Percentiles rank a stretch among this genome's conserved stretches.
Conservation (phyloP, 2,888 invertebrate species). For the Mesochorus sp. region DNA sequence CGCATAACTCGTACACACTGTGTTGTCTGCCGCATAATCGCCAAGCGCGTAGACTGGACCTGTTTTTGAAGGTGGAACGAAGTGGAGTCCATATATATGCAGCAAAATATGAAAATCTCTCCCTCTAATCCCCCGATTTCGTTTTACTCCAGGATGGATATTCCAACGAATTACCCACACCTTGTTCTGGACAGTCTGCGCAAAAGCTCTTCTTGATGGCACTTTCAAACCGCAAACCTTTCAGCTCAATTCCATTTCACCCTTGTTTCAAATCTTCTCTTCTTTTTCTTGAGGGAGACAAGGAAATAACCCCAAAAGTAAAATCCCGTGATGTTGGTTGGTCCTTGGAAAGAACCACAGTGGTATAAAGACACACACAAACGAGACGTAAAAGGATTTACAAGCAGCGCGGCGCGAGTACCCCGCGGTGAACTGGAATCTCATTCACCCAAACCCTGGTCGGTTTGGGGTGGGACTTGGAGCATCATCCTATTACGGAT, state of each 20-base stretch:
- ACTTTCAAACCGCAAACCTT: constrained; percentile 28
- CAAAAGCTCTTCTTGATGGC: constrained; percentile 14
- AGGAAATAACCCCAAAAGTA: constrained; percentile 60
- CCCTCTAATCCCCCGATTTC: constrained; percentile 1
- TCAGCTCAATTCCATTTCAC: constrained; percentile 39
- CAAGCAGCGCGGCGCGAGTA: constrained; percentile 53
- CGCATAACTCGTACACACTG: background rate
- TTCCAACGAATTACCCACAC: constrained; percentile 22
- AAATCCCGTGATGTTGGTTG: constrained; percentile 38
- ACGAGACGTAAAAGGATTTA: constrained; percentile 72
- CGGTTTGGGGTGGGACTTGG: no score
- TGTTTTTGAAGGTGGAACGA: background rate
- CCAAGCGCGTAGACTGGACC: background rate
- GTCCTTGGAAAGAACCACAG: constrained; percentile 59
- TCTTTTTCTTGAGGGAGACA: constrained; percentile 35
- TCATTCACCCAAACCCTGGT: constrained; percentile 35
- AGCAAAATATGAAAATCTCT: constrained; percentile 19
- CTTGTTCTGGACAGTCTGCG: constrained; percentile 14
- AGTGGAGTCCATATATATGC: background rate
- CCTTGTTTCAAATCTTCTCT: constrained; percentile 32
- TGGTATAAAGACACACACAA: constrained; percentile 48
- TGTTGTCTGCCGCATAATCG: background rate
- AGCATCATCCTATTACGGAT: constrained; percentile 76
- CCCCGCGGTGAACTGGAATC: constrained; percentile 54
- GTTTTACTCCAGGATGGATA: constrained; percentile 13